phyloP scores from a whole-genome alignment of 2,113 vertebrate genomes.

The Xiphophorus couchianus region DNA sequence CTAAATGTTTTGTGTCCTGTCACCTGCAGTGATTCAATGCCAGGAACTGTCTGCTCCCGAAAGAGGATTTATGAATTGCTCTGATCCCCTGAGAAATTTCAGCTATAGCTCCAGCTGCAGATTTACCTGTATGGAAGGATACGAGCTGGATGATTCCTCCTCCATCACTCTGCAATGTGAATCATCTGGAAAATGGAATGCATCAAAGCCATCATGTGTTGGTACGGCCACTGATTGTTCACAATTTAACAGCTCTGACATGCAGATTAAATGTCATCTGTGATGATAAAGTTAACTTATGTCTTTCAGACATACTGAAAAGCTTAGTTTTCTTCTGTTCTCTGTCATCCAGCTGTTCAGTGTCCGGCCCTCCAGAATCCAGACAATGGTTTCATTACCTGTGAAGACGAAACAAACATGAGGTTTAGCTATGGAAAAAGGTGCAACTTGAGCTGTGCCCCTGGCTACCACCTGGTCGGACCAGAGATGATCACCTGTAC shows the following conservation, averaged over 20 bases:
- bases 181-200: constrained; percentile 67
- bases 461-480: constrained; percentile 75
- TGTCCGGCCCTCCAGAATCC: constrained; percentile 51
- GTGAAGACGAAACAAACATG: constrained; percentile 66
- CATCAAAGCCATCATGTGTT: constrained; percentile 62
- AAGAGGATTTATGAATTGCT: constrained; percentile 52
- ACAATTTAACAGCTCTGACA: neutral
- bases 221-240: constrained; percentile 30
- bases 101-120: constrained; percentile 70
- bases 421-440: constrained; percentile 76
- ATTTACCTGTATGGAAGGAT: constrained; percentile 75
- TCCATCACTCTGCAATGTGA: constrained; percentile 61
- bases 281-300: neutral
- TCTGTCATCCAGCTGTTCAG: constrained; percentile 24
- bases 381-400: constrained; percentile 68
- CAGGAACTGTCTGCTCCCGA: constrained; percentile 26
- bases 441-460: constrained; percentile 81
- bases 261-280: neutral
- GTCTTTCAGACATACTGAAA: neutral
- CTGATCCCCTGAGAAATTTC: constrained; percentile 43
- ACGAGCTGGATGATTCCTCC: constrained; percentile 24
- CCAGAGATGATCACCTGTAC: constrained; percentile 65
- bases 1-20: neutral
- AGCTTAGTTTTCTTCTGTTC: no score
- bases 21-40: constrained; percentile 69